Conservation (phyloP, 2,113 vertebrate species). For the Muscicapa adusta region DNA sequence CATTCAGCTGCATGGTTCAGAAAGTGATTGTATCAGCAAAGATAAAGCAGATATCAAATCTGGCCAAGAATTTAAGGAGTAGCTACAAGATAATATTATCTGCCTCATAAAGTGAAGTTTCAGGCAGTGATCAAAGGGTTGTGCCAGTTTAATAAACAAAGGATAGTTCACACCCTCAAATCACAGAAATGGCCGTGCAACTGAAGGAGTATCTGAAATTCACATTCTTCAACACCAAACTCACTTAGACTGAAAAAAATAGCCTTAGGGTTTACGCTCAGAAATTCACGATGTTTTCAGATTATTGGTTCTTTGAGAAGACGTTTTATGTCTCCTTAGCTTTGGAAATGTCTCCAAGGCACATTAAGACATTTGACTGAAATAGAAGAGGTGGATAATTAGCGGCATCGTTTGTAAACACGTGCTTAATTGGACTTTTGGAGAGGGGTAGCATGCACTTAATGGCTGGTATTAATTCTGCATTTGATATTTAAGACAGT, state of each 20-base stretch:
- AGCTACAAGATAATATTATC: not conserved
- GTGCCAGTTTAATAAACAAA: not conserved
- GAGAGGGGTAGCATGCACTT: not conserved
- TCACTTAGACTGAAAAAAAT: not conserved
- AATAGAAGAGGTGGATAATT: not conserved
- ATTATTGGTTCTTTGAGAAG: not conserved
- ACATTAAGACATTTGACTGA: not conserved
- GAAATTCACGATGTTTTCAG: not conserved
- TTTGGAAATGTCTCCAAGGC: not conserved
- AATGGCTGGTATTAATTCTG: not conserved
- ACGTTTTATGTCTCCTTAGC: not conserved
- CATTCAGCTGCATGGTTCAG: not conserved
- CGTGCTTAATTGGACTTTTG: not conserved
- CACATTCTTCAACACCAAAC: not conserved
- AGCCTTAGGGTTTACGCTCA: not conserved
- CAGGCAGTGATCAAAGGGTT: not conserved
- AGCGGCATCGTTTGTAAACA: not conserved
- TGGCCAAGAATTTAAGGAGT: not conserved
- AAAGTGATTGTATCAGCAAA: not conserved
- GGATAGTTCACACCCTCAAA: not conserved
- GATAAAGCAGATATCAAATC: not conserved
- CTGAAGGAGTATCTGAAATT: not conserved
- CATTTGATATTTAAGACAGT: not conserved
- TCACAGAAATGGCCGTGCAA: not conserved
- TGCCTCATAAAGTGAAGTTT: not conserved